A percentile compares a stretch with the other conserved stretches of the same genome.
phyloP scores from a whole-genome alignment of 2,888 invertebrate genomes.

The Syritta pipiens region DNA sequence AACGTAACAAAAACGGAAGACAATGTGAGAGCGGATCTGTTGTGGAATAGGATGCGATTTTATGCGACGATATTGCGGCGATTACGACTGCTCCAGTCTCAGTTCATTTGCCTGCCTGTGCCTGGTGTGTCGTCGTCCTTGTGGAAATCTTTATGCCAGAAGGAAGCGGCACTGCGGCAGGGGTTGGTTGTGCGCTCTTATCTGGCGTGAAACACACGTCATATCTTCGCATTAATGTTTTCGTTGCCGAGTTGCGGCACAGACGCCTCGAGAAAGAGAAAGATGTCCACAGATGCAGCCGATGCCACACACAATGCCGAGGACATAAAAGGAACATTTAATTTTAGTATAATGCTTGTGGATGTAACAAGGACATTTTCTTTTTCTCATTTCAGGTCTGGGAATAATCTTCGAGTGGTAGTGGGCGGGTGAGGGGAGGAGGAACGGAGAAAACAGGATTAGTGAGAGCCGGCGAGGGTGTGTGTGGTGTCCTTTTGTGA shows the following conservation, averaged over 20 bases:
- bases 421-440: background rate
- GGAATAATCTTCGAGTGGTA: constrained; percentile 38
- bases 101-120: constrained; percentile 64
- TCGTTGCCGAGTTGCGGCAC: constrained; percentile 23
- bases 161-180: constrained; percentile 50
- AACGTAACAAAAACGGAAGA: constrained; percentile 61
- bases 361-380: constrained; percentile 65
- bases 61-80: constrained; percentile 61
- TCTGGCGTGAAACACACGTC: constrained; percentile 68
- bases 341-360: constrained; percentile 63
- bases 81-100: constrained; percentile 45
- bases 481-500: constrained; percentile 36
- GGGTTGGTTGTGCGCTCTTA: constrained; percentile 51
- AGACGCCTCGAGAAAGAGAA: background rate
- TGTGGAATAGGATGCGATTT: constrained; percentile 62
- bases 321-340: constrained; percentile 63
- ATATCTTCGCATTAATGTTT: constrained; percentile 69
- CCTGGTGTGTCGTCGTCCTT: constrained; percentile 63
- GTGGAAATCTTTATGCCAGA: constrained; percentile 62
- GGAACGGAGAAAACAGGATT: background rate
- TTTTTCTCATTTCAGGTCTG: constrained; percentile 43
- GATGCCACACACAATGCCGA: constrained; percentile 46
- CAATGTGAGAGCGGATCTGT: constrained; percentile 66
- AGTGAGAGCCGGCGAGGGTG: background rate
- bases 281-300: constrained; percentile 18